A percentile compares a stretch with the other conserved stretches of the same genome.
Evolutionary conservation across 2,113 vertebrate genomes (phyloP).

Genomic region (Axis porcinus): DNA sequence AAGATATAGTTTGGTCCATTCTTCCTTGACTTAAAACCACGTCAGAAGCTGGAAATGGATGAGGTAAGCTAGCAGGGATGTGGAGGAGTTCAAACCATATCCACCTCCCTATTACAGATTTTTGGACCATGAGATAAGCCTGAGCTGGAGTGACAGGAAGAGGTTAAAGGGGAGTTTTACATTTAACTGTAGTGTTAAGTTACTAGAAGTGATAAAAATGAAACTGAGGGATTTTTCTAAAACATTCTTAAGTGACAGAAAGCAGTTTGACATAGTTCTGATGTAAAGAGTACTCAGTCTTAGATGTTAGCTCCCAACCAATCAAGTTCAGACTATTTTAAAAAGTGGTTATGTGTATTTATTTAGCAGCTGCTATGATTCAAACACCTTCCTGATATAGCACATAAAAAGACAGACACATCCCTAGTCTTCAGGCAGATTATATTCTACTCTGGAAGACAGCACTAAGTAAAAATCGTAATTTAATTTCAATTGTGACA

Average conservation of each 20-base stretch:
- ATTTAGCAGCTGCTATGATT: not conserved
- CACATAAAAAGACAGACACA: not conserved
- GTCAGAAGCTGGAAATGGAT: not conserved
- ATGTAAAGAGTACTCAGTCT: not conserved
- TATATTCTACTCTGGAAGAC: not conserved
- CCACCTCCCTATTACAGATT: not conserved
- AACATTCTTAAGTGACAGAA: not conserved
- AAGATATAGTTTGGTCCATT: not conserved
- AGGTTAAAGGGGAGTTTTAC: slow-evolving; percentile 51
- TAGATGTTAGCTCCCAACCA: not conserved
- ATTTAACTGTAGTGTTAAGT: slow-evolving; percentile 21
- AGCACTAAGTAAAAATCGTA: not conserved
- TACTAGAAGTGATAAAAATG: slow-evolving; percentile 60
- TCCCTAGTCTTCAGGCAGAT: not conserved
- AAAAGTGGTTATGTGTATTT: not conserved
- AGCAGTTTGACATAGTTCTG: not conserved
- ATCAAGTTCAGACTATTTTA: not conserved
- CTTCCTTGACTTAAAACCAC: not conserved
- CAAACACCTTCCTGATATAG: not conserved
- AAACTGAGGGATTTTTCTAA: slow-evolving; percentile 61
- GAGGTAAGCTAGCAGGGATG: not conserved
- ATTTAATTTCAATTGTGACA: not conserved
- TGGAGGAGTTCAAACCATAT: not conserved
- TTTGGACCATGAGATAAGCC: not conserved
- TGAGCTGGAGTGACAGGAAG: slow-evolving; percentile 53